Evolutionary conservation across 2,797 vertebrate species (phyloP), one percentile per base, ranked within the genome.

Genomic region (Myotis pilosus): DNA sequence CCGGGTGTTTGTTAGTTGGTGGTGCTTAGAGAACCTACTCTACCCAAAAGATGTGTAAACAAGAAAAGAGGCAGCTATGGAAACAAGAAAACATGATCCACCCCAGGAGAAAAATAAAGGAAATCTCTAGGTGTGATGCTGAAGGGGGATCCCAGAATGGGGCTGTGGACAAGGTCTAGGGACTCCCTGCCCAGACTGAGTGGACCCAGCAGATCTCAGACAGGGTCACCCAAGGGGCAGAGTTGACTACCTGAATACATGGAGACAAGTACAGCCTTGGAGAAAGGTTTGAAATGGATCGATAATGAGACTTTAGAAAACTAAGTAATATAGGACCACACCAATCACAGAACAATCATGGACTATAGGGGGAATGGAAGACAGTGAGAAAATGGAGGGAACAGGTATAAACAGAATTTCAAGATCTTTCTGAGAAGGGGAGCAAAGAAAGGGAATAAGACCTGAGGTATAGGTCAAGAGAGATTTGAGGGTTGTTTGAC

Each of bases 141-240:
- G 2, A 33, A 28, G 23, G 4, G 4, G 53, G 6, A 44, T 4
- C 8, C 5, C 15, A 38, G 33, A 7, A 33, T 2, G 1, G 1
- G 12, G 44, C 20, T 15, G 19, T 1, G 3, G 8, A 23, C 23
- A 38, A 23, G 0, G 2, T 2, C 0, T 5, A 19, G 5, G 44
- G 25, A 15, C 13, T 10, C 7, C 4, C 6, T 2, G 19, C 2
- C 10, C 4, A 25, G 28, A 68, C 17, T 1, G 0, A 17, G 0
- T 2, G 17, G 5, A 17, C 33, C 2, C 16, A 36, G 22, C 13
- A 33, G 28, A 8, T 36, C 53, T 11, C 1, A 28, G 20, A 84
- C 1, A 62, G 6, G 6, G 5, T 6, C 15, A 0, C 19, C 3
- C 22, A 1, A 28, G 17, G 53, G n/a, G 4, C 12, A 19, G 6